Conservation (phyloP, 2,797 vertebrate genomes). For the Cirrhinus molitorella region DNA sequence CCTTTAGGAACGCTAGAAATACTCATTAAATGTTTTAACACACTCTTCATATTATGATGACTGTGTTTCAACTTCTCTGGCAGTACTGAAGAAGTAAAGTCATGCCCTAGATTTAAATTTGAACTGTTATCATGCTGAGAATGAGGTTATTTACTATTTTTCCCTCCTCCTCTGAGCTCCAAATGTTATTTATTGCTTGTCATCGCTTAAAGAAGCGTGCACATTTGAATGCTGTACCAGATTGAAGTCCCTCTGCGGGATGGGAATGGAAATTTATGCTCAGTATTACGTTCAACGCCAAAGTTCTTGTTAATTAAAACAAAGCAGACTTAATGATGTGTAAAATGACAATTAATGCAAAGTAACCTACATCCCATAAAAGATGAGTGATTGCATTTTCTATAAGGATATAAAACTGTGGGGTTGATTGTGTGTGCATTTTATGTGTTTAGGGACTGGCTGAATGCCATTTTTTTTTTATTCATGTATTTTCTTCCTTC, state of each 20-base stretch:
- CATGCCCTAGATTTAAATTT: constrained; percentile 41
- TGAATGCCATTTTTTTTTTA: neutral
- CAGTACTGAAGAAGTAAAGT: neutral
- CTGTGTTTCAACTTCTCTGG: neutral
- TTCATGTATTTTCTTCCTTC: constrained; percentile 39
- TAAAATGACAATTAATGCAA: constrained; percentile 90
- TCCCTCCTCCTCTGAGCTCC: constrained; percentile 76
- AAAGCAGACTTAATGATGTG: constrained; percentile 88
- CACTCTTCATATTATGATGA: neutral
- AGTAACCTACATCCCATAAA: constrained; percentile 13
- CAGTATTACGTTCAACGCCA: constrained; percentile 85
- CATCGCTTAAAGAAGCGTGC: constrained; percentile 87
- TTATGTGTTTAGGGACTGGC: neutral
- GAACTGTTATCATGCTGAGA: constrained; percentile 22
- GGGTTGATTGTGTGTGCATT: constrained; percentile 11
- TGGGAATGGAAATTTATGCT: constrained; percentile 82
- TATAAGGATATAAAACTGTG: neutral
- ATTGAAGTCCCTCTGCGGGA: constrained; percentile 84
- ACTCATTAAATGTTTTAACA: neutral
- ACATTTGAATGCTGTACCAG: constrained; percentile 85
- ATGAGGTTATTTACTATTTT: constrained; percentile 43
- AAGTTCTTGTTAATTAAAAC: constrained; percentile 91
- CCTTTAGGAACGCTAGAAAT: neutral
- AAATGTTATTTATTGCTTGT: constrained; percentile 87
- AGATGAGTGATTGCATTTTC: neutral